Base-by-base conservation (phyloP, 2,113 vertebrate genomes). In the Boleophthalmus pectinirostris region DNA sequence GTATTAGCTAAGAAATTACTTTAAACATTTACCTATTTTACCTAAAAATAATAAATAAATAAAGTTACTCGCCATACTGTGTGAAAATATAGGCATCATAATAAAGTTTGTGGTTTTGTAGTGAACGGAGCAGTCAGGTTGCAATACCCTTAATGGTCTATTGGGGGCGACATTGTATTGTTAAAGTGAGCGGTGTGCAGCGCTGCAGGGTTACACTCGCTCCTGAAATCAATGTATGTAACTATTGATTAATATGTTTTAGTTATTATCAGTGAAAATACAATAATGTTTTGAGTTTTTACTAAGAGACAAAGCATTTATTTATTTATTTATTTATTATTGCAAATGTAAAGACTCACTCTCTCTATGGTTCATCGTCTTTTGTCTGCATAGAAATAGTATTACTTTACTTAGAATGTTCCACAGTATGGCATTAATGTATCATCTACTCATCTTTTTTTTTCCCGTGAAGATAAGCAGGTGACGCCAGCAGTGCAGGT, bases 141-240 rank as follows among this genome's bases (percentile, higher is more conserved):
- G 80, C 23, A 88, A 79, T 87, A 79, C 82, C 75, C 14, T 12
- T 2, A 51, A 5, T 60, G 11, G 25, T 78, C 86, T 72, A 83
- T 70, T 66, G 77, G 81, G 82, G 86, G 87, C 77, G 77, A 29
- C 81, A 77, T 86, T 88, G 73, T 10, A 66, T 84, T 68, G 54
- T 75, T 73, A 38, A 54, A 54, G 8, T 21, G 66, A 66, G 18
- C 43, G 74, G 65, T 66, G 51, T 43, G 38, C 1, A 77, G 70
- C 69, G 14, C 33, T 33, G 68, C 25, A 57, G 10, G 23, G 43
- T 4, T 70, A 45, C 38, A 72, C 75, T 73, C 21, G 7, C 20
- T 23, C 54, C 21, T 13, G 13, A 24, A 25, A 2, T 57, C 11
- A 24, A 57, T 24, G 10, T n/a, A n/a, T 57, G 20, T 21, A 10